Percentiles rank a stretch among this genome's conserved stretches.
Evolutionary conservation across 2,797 vertebrate genomes (phyloP).

Genomic region (Cheirogaleus major): DNA sequence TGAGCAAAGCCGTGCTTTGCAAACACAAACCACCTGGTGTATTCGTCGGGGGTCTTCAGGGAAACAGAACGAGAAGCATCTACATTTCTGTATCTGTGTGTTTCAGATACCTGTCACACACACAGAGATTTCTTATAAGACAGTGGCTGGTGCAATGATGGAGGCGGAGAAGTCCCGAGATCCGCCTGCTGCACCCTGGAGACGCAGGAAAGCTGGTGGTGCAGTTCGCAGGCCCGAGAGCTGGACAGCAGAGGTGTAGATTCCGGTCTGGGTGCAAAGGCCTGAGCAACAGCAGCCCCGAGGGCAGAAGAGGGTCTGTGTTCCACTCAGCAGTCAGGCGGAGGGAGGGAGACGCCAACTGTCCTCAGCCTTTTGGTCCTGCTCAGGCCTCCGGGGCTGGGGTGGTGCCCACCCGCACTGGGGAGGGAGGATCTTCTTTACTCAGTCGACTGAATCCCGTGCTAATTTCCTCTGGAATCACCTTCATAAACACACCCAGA

Average conservation of each 20-base stretch:
- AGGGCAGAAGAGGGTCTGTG: background rate
- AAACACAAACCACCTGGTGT: background rate
- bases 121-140: background rate
- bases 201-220: background rate
- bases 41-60: background rate
- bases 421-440: background rate
- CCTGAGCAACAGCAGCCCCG: background rate
- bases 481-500: background rate
- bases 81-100: background rate
- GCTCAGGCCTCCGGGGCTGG: background rate
- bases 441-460: background rate
- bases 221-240: background rate
- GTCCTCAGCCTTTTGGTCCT: background rate
- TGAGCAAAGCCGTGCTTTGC: background rate
- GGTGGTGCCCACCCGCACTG: no score
- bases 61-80: background rate
- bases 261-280: background rate
- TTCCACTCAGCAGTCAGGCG: background rate
- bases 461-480: background rate
- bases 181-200: background rate
- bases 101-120: background rate
- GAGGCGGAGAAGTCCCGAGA: background rate
- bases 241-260: background rate
- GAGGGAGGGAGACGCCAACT: background rate
- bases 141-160: background rate